Evolutionary conservation across 2,888 invertebrate species (phyloP), one percentile per base, ranked within the genome.

Genomic region (Epistrophe eligans): DNA sequence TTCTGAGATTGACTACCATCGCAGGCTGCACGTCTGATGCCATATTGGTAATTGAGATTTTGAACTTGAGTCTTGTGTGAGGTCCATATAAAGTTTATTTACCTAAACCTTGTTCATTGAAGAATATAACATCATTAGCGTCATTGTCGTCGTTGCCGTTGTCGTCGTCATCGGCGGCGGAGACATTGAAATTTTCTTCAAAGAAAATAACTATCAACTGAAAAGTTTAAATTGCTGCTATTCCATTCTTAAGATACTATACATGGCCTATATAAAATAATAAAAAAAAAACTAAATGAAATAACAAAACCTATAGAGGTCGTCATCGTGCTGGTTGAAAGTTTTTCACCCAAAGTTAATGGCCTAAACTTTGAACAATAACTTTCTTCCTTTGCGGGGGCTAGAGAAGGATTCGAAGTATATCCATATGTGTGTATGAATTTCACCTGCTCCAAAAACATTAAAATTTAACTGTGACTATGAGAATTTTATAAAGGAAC

Each of bases 1-100:
- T 50, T 81, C 50, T 19, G 50, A 76, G 77, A 85, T 85, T 85
- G 85, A 74, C 77, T 85, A 50, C 64, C 48, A 72, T 66, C 15
- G 7, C 58, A 17, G 13, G 45, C 80, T 85, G 84, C 74, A 71
- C 66, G 84, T 73, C 85, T 85, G n/a, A n/a, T n/a, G 77, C 73
- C 74, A 70, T 28, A 35, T 62, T 50, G 77, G 77, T 82, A 81
- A 82, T 85, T 79, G 70, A 82, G 82, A 85, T 77, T 79, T 77
- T 64, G 73, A 85, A 70, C 77, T 77, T 77, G 62, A 57, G 71
- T 17, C 55, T 38, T 15, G 24, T 62, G 8, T 55, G 9, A 28
- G 60, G 50, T 43, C 43, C 40, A 1, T 15, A 57, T 71, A 57
- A 66, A 77, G 77, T 81, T 85, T 72, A 81, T 77, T 81, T 57